Evolutionary conservation across 2,888 invertebrate species (phyloP), one percentile per base, ranked within the genome.

Genomic region (Tillus elongatus): DNA sequence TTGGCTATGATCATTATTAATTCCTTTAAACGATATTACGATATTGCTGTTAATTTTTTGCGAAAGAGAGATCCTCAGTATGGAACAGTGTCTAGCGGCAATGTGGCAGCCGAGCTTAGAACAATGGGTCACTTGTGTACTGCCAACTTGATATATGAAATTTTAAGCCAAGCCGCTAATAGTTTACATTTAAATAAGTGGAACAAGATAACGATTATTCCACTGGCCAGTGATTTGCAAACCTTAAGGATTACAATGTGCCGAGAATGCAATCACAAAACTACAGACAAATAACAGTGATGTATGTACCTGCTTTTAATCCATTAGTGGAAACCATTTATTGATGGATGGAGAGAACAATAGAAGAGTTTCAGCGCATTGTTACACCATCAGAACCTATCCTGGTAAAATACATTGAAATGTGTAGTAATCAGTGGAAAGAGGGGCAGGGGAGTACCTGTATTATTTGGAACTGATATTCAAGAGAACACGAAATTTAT

Each of bases 1-100:
- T 43, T 33, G 33, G 50, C 46, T 15, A 36, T 52, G 33, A 51
- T 51, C 41, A 45, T 52, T n/a, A 40, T 35, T 13, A 52, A 46
- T 33, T 13, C 42, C 15, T 37, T 51, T 11, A 50, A 52, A 37
- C 48, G 52, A 16, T 51, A 51, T 35, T 51, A 46, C 29, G 46
- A 51, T 14, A 42, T 49, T 14, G 51, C 48, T n/a, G 40, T 44
- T 33, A 6, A 9, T 11, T 30, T n/a, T 15, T 11, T 11, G 3
- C 15, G 4, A 4, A 26, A 36, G 24, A 31, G 13, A 32, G 11
- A 16, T 30, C 9, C 16, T 9, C 3, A 10, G 13, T 36, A 11
- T 16, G 8, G n/a, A 6, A n/a, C n/a, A n/a, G n/a, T n/a, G n/a
- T n/a, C n/a, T n/a, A 16, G 10, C 10, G 16, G 10, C n/a, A 10